phyloP scores from a whole-genome alignment of 1,140 invertebrate genomes.

The Himalopsyche phryganea region DNA sequence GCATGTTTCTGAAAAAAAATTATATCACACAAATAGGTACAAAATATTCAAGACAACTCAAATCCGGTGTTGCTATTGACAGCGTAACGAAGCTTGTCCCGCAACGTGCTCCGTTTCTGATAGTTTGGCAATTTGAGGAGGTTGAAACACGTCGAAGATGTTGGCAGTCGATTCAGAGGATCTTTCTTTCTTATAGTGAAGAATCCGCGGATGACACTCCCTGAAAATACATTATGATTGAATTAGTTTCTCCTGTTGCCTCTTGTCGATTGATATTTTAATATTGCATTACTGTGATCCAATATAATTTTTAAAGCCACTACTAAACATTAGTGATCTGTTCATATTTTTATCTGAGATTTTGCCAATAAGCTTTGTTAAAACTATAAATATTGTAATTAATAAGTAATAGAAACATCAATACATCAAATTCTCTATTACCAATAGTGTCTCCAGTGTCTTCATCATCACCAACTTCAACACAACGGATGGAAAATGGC shows the following conservation, averaged over 20 bases:
- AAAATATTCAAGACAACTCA: conserved; percentile 78
- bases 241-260: too few relatives aligned
- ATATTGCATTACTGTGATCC: too few relatives aligned
- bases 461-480: conserved; percentile 98
- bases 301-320: too few relatives aligned
- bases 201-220: conserved; percentile 95
- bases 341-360: too few relatives aligned
- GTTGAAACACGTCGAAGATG: conserved; percentile 99
- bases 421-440: conserved; percentile 35
- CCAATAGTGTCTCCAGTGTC: conserved; percentile 95
- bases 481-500: conserved; percentile 97
- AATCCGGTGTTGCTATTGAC: conserved; percentile 98
- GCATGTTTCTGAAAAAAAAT: too few relatives aligned
- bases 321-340: too few relatives aligned
- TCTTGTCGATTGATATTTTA: too few relatives aligned
- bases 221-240: too few relatives aligned
- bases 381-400: too few relatives aligned
- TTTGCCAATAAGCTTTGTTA: too few relatives aligned
- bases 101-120: conserved; percentile 89
- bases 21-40: too few relatives aligned
- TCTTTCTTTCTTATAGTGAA: conserved; percentile 96
- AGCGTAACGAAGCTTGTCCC: conserved; percentile 96
- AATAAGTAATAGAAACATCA: too few relatives aligned
- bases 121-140: conserved; percentile 98
- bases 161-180: conserved; percentile 92